These are phyloP conservation scores for Saguinus midas DNA, from an alignment of 2,113 vertebrate species.

Conservation along the genomic window DNA sequence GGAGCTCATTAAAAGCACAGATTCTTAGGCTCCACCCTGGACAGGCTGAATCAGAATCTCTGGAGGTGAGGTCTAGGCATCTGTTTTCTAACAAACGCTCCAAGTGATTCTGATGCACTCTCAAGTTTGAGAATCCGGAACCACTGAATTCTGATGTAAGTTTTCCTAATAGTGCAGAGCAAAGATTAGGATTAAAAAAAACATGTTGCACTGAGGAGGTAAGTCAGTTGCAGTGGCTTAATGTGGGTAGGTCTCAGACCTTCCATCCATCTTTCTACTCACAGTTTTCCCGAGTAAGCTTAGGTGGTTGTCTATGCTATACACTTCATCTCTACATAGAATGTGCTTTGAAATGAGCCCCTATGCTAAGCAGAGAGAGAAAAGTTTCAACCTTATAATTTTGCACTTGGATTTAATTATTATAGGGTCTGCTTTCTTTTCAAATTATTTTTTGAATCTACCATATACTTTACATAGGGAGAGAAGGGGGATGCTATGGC, in stretches of 20 bases:
- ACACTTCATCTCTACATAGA: rapidly evolving
- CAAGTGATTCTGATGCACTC: not conserved
- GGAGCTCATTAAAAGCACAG: not conserved
- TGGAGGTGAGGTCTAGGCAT: not conserved
- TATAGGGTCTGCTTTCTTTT: not conserved
- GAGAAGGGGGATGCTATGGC: not conserved
- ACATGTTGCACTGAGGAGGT: not conserved
- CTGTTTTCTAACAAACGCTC: not conserved
- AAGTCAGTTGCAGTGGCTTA: not conserved
- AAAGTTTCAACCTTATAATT: not conserved
- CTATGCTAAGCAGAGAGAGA: not conserved
- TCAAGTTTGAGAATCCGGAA: not conserved
- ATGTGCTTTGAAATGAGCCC: not conserved
- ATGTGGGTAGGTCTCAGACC: not conserved
- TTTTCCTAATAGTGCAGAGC: not conserved
- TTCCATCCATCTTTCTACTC: too few species aligned
- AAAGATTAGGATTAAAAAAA: not conserved
- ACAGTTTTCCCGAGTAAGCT: not conserved
- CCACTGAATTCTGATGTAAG: not conserved
- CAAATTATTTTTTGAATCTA: not conserved
- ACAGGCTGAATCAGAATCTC: not conserved
- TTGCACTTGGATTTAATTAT: not conserved
- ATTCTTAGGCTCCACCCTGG: not conserved
- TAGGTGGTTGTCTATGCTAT: not conserved
- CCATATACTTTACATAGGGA: not conserved